phyloP scores from a whole-genome alignment of 2,888 invertebrate genomes.

The Folsomia candida region DNA sequence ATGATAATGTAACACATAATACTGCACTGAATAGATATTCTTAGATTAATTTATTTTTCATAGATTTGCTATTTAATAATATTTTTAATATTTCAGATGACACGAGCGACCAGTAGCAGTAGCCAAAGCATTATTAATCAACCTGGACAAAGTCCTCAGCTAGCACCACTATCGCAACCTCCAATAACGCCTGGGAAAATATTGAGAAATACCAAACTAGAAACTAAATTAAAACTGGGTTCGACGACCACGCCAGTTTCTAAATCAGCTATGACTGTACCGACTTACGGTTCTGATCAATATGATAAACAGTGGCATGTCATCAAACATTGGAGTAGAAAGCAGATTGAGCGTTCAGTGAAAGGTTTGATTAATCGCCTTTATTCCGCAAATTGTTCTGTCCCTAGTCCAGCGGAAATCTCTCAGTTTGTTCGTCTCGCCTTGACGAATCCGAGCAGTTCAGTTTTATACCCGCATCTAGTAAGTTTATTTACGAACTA shows the following conservation, averaged over 20 bases:
- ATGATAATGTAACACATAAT: too few relatives aligned
- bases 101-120: too few relatives aligned
- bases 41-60: too few relatives aligned
- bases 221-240: neutral
- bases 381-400: neutral
- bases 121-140: too few relatives aligned
- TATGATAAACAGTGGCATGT: constrained; percentile 40
- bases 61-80: too few relatives aligned
- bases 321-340: constrained; percentile 42
- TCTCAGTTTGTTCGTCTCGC: neutral
- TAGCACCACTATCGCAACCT: neutral
- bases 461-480: neutral
- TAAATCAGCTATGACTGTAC: too few relatives aligned
- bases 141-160: too few relatives aligned
- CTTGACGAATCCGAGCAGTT: neutral
- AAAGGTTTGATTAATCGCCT: constrained; percentile 32
- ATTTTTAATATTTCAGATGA: too few relatives aligned
- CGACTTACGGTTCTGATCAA: too few relatives aligned
- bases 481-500: neutral
- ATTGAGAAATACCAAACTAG: neutral
- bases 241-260: neutral
- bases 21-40: too few relatives aligned
- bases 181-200: neutral
- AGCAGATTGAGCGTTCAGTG: constrained; percentile 41
- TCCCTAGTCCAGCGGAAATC: neutral